Percentiles rank a stretch among this genome's conserved stretches.
Evolutionary conservation across 2,797 vertebrate species (phyloP).

Genomic region (Typhlichthys subterraneus): DNA sequence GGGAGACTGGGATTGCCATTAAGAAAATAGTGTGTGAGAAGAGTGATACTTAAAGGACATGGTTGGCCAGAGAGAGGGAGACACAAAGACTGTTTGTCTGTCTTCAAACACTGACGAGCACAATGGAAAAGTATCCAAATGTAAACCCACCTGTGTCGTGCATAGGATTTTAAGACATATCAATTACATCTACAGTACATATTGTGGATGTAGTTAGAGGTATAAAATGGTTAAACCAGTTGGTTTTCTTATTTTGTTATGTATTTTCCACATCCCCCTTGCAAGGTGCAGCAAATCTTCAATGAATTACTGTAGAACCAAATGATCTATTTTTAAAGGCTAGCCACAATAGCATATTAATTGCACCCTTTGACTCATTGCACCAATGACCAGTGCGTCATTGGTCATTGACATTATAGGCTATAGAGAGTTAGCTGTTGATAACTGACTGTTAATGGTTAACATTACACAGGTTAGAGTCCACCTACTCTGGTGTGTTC

Average conservation of each 20-base stretch:
- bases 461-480: conserved; percentile 74
- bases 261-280: too few species aligned
- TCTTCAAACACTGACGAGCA: conserved; percentile 27
- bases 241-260: too few species aligned
- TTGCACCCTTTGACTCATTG: conserved; percentile 26
- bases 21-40: conserved; percentile 44
- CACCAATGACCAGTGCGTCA: conserved; percentile 16
- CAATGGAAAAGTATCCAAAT: conserved; percentile 24
- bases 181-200: too few species aligned
- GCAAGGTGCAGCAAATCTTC: too few species aligned
- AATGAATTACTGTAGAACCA: too few species aligned
- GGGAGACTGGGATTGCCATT: conserved; percentile 64
- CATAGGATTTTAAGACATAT: neutral
- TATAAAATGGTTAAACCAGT: too few species aligned
- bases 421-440: conserved; percentile 27
- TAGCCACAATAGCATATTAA: too few species aligned
- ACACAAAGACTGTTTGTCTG: conserved; percentile 52
- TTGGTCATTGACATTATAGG: conserved; percentile 42
- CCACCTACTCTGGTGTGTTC: conserved; percentile 42
- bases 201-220: too few species aligned
- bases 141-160: neutral
- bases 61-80: conserved; percentile 24
- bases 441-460: conserved; percentile 74
- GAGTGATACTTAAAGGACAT: neutral
- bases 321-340: too few species aligned